Evolutionary conservation across 2,888 invertebrate genomes (phyloP), one percentile per base, ranked within the genome.

Genomic region (Camponotus fellah): DNA sequence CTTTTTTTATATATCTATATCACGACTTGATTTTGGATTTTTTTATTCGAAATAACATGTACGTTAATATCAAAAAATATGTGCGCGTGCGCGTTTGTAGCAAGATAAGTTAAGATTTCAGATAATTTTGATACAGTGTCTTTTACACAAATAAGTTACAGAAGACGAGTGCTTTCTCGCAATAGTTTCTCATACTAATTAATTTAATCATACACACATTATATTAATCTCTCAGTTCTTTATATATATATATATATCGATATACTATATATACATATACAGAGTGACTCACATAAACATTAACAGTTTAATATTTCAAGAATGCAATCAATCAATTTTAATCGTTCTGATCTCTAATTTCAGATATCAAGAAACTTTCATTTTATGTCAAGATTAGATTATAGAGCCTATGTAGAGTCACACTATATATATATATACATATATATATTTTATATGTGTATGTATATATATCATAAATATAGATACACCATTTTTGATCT

Each of bases 121-220:
- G 17, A 8, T 68, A 21, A 58, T 34, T 60, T 21, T 37, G 66
- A 40, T 49, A 56, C 37, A 79, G 49, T 49, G 49, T 80, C 72
- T 85, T 82, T 62, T 82, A 65, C 64, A 82, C 84, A 85, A 85
- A 85, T 65, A 66, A 84, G 69, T 49, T 66, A 80, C 76, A 80
- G 83, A 66, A 40, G 69, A 62, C 66, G 62, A 62, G 77, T 53
- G 46, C 46, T 49, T 69, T 66, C 72, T 58, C 71, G 34, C 72
- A 46, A 69, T 69, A 69, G 71, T 83, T 82, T 81, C 14, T 82
- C 56, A 68, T 74, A 65, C 74, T 69, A 66, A n/a, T 82, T 84
- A 84, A 34, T 85, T 75, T 68, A 71, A 56, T 74, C 79, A 79
- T 86, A 77, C 85, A 60, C 71, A 62, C 74, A 62, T 53, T 40